These are phyloP conservation scores for Aleiodes alternator DNA, from an alignment of 2,888 invertebrate species.

Conservation along the genomic window DNA sequence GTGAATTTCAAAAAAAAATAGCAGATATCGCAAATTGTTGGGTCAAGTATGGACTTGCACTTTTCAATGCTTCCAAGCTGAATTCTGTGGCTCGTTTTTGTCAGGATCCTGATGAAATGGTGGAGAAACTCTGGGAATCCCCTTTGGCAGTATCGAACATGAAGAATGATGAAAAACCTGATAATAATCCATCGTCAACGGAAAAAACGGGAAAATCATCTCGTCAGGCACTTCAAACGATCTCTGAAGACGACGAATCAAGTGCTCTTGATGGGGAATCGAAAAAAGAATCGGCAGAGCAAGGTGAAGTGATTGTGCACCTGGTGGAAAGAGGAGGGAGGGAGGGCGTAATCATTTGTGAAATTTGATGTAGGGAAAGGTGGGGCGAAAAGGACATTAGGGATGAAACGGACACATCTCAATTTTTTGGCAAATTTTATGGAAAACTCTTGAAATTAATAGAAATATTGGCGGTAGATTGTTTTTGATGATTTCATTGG, in stretches of 20 bases:
- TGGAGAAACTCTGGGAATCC: conserved; percentile 50
- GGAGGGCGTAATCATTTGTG: too few species aligned
- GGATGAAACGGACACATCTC: too few species aligned
- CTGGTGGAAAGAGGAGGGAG: too few species aligned
- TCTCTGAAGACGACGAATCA: conserved; percentile 11
- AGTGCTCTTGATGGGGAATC: not conserved
- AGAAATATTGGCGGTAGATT: too few species aligned
- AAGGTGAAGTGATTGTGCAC: too few species aligned
- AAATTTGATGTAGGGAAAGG: too few species aligned
- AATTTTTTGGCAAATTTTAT: too few species aligned
- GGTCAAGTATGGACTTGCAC: conserved; percentile 79
- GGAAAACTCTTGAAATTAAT: too few species aligned
- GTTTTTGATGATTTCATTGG: too few species aligned
- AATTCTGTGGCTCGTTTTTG: conserved; percentile 66
- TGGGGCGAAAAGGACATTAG: too few species aligned
- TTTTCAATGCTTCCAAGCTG: conserved; percentile 79
- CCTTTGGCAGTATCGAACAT: conserved; percentile 44
- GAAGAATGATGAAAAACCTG: not conserved
- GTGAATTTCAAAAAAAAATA: conserved; percentile 71
- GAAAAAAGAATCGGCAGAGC: too few species aligned
- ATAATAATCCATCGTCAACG: not conserved
- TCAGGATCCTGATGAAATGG: conserved; percentile 55
- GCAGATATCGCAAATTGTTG: conserved; percentile 79
- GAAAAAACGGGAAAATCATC: not conserved
- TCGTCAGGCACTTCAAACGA: not conserved